Base-by-base conservation (phyloP, 2,113 vertebrate genomes). In the Cavia aperea region DNA sequence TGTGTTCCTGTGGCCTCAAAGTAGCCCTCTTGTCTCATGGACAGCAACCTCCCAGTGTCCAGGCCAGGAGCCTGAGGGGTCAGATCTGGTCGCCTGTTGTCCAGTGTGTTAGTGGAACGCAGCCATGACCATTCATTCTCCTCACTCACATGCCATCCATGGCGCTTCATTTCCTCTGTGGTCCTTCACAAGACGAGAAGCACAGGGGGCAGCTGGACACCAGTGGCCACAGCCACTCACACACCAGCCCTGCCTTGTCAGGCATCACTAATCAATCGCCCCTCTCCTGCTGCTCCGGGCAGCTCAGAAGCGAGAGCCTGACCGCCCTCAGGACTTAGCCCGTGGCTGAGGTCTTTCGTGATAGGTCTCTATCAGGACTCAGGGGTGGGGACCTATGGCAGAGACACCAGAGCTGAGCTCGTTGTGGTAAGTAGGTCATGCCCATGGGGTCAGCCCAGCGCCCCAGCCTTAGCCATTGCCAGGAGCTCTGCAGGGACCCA, bases 371-470 rank as follows among this genome's bases (percentile, higher is more conserved):
- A 49, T 29, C 29, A 26, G 73, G 51, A 26, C n/a, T 82, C 65
- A 46, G 36, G 4, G 15, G 11, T 1, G 36, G 26, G 15, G 11
- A 4, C 29, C 18, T 13, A 12, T 8, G 1, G n/a, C 49, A 33
- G 49, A 58, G 31, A 43, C 1, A 14, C 8, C 9, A 2, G 39
- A 10, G 81, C 31, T 29, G 6, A n/a, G 46, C 56, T 14, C 0
- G 29, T 39, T 13, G 2, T 13, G 19, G 29, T 39, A 1, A 2
- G 11, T 10, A n/a, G 58, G 7, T 5, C 0, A 1, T 15, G 46
- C 26, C 16, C 4, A 56, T 18, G 56, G 56, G 14, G 15, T 15
- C 56, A 56, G 56, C 56, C 56, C 15, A 16, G 56, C 15, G 16
- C 56, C 56, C 56, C 56, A 5, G 56, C 56, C 56, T 58, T 18